Conservation (phyloP, 2,797 vertebrate genomes). For the Anableps anableps region DNA sequence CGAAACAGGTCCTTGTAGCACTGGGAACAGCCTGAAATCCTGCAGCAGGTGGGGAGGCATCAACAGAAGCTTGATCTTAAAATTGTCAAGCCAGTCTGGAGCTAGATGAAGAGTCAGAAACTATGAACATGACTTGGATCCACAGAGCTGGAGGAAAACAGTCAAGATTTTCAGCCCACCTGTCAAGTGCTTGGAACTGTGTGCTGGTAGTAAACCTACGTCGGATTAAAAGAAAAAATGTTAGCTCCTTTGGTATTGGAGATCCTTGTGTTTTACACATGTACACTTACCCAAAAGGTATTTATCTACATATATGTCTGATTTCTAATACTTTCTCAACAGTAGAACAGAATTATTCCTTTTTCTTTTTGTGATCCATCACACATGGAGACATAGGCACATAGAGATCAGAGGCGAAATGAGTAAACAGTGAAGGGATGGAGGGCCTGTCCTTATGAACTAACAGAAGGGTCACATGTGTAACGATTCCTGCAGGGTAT, state of each 20-base stretch:
- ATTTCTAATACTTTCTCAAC: neutral
- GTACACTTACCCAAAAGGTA: neutral
- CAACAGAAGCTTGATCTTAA: conserved; percentile 3
- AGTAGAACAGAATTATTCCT: neutral
- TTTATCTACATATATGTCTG: neutral
- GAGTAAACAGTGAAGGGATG: conserved; percentile 2
- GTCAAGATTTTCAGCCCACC: neutral
- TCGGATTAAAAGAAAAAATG: neutral
- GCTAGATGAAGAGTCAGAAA: conserved; percentile 1
- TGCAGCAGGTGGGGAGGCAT: neutral
- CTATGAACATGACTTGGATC: neutral
- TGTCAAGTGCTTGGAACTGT: neutral
- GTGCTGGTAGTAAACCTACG: neutral
- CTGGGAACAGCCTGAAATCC: neutral
- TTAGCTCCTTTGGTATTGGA: no score
- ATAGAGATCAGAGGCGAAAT: conserved; percentile 26
- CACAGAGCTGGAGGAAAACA: neutral
- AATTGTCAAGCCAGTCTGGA: neutral
- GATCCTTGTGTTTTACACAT: neutral
- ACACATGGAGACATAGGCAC: conserved; percentile 54
- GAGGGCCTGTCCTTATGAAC: conserved; percentile 35
- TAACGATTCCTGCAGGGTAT: conserved; percentile 5
- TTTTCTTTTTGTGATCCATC: conserved; percentile 9
- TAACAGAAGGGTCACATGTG: conserved; percentile 43
- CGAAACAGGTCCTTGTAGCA: neutral